These are phyloP conservation scores for Intellagama lesueurii DNA, from an alignment of 2,797 vertebrate species.

Conservation along the genomic window DNA sequence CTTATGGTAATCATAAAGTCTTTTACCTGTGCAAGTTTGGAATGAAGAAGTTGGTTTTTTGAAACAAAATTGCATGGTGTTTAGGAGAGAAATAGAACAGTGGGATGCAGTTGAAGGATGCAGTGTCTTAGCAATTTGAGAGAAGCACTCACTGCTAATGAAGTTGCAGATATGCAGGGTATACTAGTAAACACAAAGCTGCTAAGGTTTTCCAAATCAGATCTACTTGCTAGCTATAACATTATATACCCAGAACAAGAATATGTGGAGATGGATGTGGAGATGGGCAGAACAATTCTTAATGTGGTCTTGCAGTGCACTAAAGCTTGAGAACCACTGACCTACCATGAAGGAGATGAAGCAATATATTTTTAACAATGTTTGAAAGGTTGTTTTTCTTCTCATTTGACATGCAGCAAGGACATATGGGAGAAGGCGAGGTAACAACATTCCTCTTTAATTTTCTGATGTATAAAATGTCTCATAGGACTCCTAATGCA, in stretches of 20 bases:
- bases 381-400: conserved; percentile 88
- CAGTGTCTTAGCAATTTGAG: neutral
- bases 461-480: conserved; percentile 82
- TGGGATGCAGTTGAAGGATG: neutral
- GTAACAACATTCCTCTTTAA: conserved; percentile 89
- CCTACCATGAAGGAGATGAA: conserved; percentile 73
- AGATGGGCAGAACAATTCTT: conserved; percentile 31
- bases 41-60: neutral
- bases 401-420: conserved; percentile 98
- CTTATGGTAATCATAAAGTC: neutral
- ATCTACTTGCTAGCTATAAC: conserved; percentile 36
- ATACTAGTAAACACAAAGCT: conserved; percentile 26
- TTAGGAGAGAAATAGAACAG: neutral
- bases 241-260: conserved; percentile 47
- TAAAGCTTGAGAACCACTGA: conserved; percentile 68
- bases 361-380: conserved; percentile 79
- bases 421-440: conserved; percentile 99
- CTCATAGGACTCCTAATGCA: conserved; percentile 72
- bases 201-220: conserved; percentile 30
- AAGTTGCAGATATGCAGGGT: neutral
- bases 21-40: neutral
- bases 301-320: conserved; percentile 52
- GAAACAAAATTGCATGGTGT: conserved; percentile 19
- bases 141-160: neutral
- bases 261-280: conserved; percentile 7